phyloP scores from a whole-genome alignment of 2,113 vertebrate genomes.

The Tamias sibiricus region DNA sequence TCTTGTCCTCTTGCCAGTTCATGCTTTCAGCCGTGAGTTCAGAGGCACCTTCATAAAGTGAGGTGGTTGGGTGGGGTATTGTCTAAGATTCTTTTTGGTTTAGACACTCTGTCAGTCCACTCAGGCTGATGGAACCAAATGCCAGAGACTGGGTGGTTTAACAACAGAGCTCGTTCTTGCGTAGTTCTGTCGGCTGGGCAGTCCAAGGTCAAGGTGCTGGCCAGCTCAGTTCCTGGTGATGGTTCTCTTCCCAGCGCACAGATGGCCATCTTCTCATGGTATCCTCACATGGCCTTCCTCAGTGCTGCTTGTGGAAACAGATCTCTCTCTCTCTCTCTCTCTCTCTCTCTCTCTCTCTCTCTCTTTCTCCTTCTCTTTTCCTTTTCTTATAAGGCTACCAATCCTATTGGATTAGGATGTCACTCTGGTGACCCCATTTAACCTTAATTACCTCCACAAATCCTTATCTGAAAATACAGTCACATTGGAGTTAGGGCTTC shows the following conservation, averaged over 20 bases:
- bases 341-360: background rate
- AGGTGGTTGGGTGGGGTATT: too few relatives aligned
- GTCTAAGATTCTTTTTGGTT: background rate
- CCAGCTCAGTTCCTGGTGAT: background rate
- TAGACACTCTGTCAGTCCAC: background rate
- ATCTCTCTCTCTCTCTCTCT: background rate
- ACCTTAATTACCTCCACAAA: background rate
- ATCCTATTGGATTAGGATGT: background rate
- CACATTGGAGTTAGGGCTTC: background rate
- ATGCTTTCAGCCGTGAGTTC: too few relatives aligned
- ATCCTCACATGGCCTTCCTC: background rate
- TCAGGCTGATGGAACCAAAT: background rate
- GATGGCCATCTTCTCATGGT: background rate
- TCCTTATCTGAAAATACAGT: background rate
- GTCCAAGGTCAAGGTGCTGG: too few relatives aligned
- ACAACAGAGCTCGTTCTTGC: background rate
- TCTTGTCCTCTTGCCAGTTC: background rate
- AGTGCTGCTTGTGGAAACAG: too few relatives aligned
- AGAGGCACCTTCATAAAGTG: background rate
- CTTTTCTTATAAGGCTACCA: background rate
- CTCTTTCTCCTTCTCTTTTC: too few relatives aligned
- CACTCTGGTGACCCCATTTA: background rate
- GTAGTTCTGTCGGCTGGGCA: background rate
- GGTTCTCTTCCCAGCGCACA: background rate
- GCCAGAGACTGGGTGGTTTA: background rate